Evolutionary conservation across 2,797 vertebrate species (phyloP).

Genomic region (Emys orbicularis): DNA sequence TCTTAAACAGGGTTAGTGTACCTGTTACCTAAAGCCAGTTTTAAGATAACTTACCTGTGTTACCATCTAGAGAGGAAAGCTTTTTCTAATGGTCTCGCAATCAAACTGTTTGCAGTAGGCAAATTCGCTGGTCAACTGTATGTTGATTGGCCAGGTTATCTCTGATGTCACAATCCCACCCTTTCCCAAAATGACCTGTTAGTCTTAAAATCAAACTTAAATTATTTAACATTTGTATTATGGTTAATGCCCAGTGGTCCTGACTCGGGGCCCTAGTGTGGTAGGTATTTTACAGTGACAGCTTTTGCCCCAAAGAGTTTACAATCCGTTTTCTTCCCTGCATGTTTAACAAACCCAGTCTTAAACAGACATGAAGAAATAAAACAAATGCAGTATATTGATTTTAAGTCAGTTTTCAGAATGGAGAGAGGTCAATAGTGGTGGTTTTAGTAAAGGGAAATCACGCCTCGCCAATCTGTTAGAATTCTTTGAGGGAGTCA

Average conservation of each 20-base stretch:
- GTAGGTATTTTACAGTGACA: neutral
- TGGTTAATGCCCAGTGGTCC: neutral
- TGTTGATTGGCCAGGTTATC: neutral
- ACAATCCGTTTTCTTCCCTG: neutral
- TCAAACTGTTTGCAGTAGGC: neutral
- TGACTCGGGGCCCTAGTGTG: neutral
- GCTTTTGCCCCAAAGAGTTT: neutral
- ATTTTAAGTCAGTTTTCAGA: neutral
- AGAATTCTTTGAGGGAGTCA: too few species aligned
- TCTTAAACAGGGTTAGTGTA: neutral
- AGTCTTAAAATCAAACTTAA: neutral
- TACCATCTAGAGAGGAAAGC: accelerated
- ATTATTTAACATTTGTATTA: neutral
- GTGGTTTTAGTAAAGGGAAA: too few species aligned
- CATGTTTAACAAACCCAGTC: neutral
- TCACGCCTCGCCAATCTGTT: too few species aligned
- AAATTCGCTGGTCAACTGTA: neutral
- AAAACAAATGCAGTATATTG: accelerated
- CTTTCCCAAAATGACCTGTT: neutral
- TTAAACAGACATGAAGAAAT: neutral
- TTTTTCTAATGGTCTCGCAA: neutral
- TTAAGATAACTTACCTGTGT: neutral
- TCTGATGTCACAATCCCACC: neutral
- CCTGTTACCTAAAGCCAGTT: neutral
- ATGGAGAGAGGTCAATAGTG: too few species aligned